A percentile compares a stretch with the other conserved stretches of the same genome.
Conservation (phyloP, 1,140 invertebrate species). For the Lepidostoma basale region DNA sequence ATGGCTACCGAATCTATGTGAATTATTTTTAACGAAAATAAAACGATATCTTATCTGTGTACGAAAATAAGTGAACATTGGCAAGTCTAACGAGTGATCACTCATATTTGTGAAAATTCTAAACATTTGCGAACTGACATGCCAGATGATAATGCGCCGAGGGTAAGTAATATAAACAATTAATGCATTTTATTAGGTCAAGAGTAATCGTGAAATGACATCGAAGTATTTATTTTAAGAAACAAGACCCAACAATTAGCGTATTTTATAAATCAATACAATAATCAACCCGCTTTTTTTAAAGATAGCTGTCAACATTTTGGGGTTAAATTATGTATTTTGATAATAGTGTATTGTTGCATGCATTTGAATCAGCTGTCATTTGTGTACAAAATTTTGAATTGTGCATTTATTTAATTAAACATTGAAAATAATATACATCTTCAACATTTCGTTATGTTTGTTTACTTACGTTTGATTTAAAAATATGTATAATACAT, state of each 20-base stretch:
- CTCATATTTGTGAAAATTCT: not conserved
- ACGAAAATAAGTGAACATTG: not conserved
- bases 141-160: not conserved
- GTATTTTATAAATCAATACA: not conserved
- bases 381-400: not conserved
- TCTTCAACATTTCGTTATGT: no score
- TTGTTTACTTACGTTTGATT: not conserved
- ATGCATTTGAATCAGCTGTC: slow-evolving; percentile 7
- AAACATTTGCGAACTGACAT: not conserved
- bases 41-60: not conserved
- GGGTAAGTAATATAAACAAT: slow-evolving; percentile 8
- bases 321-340: not conserved
- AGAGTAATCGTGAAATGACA: not conserved
- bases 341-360: not conserved
- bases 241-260: not conserved
- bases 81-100: not conserved
- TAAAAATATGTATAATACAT: not conserved
- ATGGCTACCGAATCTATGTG: not conserved
- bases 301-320: not conserved
- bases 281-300: not conserved
- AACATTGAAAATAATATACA: no score
- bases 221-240: not conserved
- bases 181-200: slow-evolving; percentile 6
- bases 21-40: not conserved
- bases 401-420: not conserved